These are phyloP conservation scores for Agrypnus murinus DNA, from an alignment of 2,888 invertebrate genomes.

Conservation along the genomic window DNA sequence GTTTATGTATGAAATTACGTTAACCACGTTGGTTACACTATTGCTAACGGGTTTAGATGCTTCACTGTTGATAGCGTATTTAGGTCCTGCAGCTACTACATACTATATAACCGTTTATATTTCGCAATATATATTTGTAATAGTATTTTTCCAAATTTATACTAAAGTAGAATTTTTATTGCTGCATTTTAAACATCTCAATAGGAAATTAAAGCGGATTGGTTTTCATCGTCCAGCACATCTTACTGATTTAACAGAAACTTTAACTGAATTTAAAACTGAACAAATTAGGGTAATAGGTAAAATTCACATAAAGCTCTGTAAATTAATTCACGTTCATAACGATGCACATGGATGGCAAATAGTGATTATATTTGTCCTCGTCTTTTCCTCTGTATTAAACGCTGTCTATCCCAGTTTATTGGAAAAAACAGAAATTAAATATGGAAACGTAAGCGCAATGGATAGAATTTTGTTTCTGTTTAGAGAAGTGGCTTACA, in stretches of 20 bases:
- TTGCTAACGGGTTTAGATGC: not conserved
- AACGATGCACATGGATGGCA: slow-evolving; percentile 21
- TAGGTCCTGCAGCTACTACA: not conserved
- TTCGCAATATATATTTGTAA: not conserved
- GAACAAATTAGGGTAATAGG: not conserved
- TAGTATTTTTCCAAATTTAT: slow-evolving; percentile 3
- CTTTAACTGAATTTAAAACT: not conserved
- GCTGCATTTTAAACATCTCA: not conserved
- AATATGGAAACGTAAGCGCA: not conserved
- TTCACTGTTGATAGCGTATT: not conserved
- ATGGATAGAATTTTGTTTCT: not conserved
- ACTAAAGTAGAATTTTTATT: slow-evolving; percentile 7
- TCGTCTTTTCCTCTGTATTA: not conserved
- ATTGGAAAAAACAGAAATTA: not conserved
- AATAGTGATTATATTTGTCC: not conserved
- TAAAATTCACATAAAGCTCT: not conserved
- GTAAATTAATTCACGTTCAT: not conserved
- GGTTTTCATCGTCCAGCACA: not conserved
- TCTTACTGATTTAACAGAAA: not conserved
- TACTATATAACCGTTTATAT: not conserved
- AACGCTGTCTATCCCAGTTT: not conserved
- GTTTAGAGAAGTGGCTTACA: not conserved
- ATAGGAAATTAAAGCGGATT: not conserved
- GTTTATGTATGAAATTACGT: not conserved
- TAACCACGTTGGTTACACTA: not conserved